Base-by-base conservation (phyloP, 1,140 invertebrate species). In the Scaptomyza pallida region DNA sequence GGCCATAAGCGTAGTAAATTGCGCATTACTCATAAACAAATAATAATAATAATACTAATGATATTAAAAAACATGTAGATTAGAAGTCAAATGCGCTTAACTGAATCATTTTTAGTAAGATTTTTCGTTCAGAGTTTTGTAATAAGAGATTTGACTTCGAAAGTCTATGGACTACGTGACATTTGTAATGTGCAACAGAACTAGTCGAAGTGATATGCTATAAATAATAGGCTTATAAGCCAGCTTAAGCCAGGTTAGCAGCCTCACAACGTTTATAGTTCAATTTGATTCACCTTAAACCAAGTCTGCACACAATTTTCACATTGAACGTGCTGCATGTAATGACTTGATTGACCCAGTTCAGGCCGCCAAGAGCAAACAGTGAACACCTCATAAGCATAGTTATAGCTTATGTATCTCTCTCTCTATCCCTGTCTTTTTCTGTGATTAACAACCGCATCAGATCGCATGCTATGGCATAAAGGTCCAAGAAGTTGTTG, bases 301-400 rank as follows among this genome's bases (percentile, higher is more conserved):
- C 59, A n/a, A 41, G 13, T 52, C 30, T 41, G 6, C 23, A 5
- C 21, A 33, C 33, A n/a, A 45, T 51, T 33, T 64, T 45, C 30
- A 37, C 30, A n/a, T n/a, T n/a, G 17, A 23, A 17, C 62, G 40
- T 44, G 23, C 44, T 21, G 35, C 60, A 26, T 56, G 41, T 33
- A 64, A 52, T n/a, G 40, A 50, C 35, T 64, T 76, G 72, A 83
- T 86, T 83, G 80, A 83, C 80, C 80, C 47, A 83, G 75, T 83
- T 83, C 44, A 64, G 70, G 8, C 41, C 55, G n/a, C 59, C 8
- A 65, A 79, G 80, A 79, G 76, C 62, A 57, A 73, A 74, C 82
- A 85, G 81, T 85, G 82, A 81, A 85, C 81, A 85, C 82, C 82
- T 85, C 73, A 70, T 77, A 65, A 54, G 43, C 60, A 43, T 23